These are phyloP conservation scores for Cairina moschata DNA, from an alignment of 2,113 vertebrate genomes.

Conservation along the genomic window DNA sequence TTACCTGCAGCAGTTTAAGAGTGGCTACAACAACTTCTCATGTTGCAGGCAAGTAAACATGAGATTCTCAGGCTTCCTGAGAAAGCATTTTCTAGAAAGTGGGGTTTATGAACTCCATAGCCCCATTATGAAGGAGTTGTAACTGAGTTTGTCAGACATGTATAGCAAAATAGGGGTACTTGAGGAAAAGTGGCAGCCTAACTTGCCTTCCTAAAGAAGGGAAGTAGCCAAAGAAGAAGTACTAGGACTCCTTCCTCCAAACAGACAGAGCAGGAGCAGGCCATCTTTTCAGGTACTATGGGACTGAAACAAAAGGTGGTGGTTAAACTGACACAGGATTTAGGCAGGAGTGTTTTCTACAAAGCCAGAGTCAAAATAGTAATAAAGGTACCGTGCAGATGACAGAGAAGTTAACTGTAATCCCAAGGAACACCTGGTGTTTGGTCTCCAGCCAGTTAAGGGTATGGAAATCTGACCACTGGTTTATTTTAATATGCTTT, in stretches of 20 bases:
- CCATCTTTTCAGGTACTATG: not conserved
- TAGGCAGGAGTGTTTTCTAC: not conserved
- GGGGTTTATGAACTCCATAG: not conserved
- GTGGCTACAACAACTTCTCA: not conserved
- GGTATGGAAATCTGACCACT: not conserved
- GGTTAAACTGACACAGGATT: not conserved
- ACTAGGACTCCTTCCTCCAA: not conserved
- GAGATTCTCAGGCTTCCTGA: not conserved
- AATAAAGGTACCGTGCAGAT: not conserved
- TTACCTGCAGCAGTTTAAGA: not conserved
- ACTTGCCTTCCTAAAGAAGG: not conserved
- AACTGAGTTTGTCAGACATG: not conserved
- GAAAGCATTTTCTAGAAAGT: not conserved
- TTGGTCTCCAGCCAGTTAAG: not conserved
- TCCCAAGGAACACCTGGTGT: not conserved
- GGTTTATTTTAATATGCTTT: not conserved
- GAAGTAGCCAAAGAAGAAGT: not conserved
- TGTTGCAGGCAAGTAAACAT: not conserved
- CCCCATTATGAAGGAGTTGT: no score
- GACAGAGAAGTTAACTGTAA: not conserved
- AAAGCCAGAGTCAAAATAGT: not conserved
- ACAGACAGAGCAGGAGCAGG: not conserved
- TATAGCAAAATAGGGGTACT: not conserved
- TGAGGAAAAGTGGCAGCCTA: not conserved
- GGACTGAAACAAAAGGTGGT: not conserved